Base-by-base conservation (phyloP, 2,113 vertebrate species). In the Aphelocoma coerulescens region DNA sequence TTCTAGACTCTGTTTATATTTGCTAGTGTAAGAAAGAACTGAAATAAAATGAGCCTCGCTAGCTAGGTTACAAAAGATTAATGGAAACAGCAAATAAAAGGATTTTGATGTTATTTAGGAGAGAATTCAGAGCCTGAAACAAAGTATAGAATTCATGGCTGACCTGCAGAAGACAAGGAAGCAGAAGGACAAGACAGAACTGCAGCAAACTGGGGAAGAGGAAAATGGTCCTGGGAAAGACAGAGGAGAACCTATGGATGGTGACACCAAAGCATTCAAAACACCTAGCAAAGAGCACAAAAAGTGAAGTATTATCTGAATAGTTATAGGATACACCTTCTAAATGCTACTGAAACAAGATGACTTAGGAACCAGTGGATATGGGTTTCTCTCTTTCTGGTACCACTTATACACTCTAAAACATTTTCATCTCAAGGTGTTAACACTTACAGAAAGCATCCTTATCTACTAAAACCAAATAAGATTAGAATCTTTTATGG, bases 121-220 rank as follows among this genome's bases (percentile, higher is more conserved):
- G 94, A 98, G 99, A 94, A 98, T 99, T 86, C 98, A 99, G 61
- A 99, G 99, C 96, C 96, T 99, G 95, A 99, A 99, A 94, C 99
- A 99, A 96, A 99, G 99, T 93, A 99, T 99, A 95, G 98, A 99
- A 76, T 99, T 99, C 97, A 99, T 99, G 99, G 98, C 99, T 30
- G 99, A 99, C 93, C 97, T 99, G 71, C 99, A 99, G 90, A 98
- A 98, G 62, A 98, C 97, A 30, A 98, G 98, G 33, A 98, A 98
- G 63, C 98, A 98, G 72, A 98, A 97, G 90, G 98, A 98, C 43
- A 96, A 97, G 44, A 74, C 81, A 16, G 99, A 98, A 35, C 77
- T 96, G 41, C 98, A 98, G 24, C 97, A 98, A 95, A 43, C 95
- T 80, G 95, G 97, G 52, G 88, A 98, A 78, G 91, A 96, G 57